These are phyloP conservation scores for Chymomyza amoena DNA, from an alignment of 2,888 invertebrate genomes.

Conservation along the genomic window DNA sequence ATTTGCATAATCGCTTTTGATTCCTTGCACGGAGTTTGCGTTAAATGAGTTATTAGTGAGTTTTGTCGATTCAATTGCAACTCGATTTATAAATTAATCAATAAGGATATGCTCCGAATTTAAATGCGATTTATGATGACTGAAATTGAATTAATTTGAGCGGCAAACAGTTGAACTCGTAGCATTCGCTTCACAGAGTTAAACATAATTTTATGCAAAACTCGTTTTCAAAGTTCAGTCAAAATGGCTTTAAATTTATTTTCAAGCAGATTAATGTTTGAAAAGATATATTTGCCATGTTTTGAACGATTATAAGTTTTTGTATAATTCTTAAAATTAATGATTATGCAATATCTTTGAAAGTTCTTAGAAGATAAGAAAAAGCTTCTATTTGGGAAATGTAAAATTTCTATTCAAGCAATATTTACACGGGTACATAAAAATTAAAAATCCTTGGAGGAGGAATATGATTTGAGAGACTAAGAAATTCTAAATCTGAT, in stretches of 20 bases:
- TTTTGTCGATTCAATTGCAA: constrained; percentile 61
- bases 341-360: no score
- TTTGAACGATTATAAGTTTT: no score
- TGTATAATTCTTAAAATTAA: no score
- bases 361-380: no score
- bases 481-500: no score
- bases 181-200: not conserved
- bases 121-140: constrained; percentile 59
- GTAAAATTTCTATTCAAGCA: no score
- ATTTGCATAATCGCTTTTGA: constrained; percentile 76
- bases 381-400: no score
- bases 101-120: constrained; percentile 70
- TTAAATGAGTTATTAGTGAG: constrained; percentile 75
- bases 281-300: no score
- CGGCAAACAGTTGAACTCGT: constrained; percentile 10
- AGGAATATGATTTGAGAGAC: no score
- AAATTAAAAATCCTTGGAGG: no score
- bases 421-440: no score
- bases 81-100: constrained; percentile 74
- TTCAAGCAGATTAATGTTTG: no score
- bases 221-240: constrained; percentile 21
- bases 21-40: constrained; percentile 65
- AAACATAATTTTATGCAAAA: constrained; percentile 59
- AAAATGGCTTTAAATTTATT: not conserved
- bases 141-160: constrained; percentile 5